Base-by-base conservation (phyloP, 2,113 vertebrate genomes). In the Zosterops borbonicus region DNA sequence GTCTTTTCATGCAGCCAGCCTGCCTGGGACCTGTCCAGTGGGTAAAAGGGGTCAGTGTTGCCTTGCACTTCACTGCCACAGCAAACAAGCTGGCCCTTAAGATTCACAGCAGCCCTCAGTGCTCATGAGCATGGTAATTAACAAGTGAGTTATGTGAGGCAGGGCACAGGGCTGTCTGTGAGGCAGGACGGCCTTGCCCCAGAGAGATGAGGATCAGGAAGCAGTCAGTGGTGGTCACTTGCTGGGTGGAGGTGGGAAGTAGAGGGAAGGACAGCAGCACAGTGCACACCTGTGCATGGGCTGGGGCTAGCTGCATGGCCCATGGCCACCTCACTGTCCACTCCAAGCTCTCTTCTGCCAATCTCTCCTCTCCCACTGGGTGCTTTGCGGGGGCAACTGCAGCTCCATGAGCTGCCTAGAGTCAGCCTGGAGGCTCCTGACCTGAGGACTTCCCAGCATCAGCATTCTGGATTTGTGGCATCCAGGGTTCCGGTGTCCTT, bases 251-350 rank as follows among this genome's bases (percentile, higher is more conserved):
- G 50, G 24, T 27, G 28, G 71, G 41, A 80, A 60, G 35, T 2
- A 37, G 25, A 65, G 37, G 41, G 41, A 76, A 76, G 46, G n/a
- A 64, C 9, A 29, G 49, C 63, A 83, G 33, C 5, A 3, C 1
- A 6, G n/a, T 27, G 31, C 41, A 74, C 2, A 11, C 2, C 10
- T 0, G 0, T 31, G 20, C 3, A 9, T 25, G 19, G 62, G 19
- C 65, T 74, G 50, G 60, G 50, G 21, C 24, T 50, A 41, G 25
- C 46, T 71, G n/a, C 2, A 2, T 0, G 3, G 23, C 39, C 19
- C 41, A 33, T 1, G 21, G 55, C 29, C 6, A 15, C 19, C 37
- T 2, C 0, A 2, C 74, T 49, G 17, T 46, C 33, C 1, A 1
- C 55, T 60, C 5, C 2, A 29, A 85, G 31, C n/a, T 53, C 28